These are phyloP conservation scores for Cistogaster globosa DNA, from an alignment of 2,888 invertebrate genomes.

Conservation along the genomic window DNA sequence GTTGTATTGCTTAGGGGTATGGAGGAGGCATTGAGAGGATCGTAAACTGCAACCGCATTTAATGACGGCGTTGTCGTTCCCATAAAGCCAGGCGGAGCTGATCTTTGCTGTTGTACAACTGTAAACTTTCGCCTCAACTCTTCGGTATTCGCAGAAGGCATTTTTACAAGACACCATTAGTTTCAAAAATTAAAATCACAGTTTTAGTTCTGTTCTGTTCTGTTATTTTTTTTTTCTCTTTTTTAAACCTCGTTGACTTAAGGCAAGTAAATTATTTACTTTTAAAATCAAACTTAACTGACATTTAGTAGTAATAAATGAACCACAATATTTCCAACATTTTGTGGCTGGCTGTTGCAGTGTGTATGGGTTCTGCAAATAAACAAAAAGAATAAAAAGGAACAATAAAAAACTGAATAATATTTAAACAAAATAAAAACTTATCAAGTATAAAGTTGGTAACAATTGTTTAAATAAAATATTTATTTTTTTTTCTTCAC, in stretches of 20 bases:
- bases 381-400: conserved; percentile 12
- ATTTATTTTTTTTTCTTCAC: neutral
- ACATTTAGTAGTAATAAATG: too few relatives aligned
- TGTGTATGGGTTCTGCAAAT: conserved; percentile 19
- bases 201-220: neutral
- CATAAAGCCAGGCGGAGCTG: conserved; percentile 78
- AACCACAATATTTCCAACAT: conserved; percentile 10
- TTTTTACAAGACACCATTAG: conserved; percentile 81
- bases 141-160: conserved; percentile 82
- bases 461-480: neutral
- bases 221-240: conserved; percentile 6
- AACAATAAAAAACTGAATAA: neutral
- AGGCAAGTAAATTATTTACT: too few relatives aligned
- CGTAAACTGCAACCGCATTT: conserved; percentile 68
- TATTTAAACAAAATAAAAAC: neutral
- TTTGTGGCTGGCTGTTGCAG: neutral
- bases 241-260: conserved; percentile 6
- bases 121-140: conserved; percentile 83
- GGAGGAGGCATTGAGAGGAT: conserved; percentile 71
- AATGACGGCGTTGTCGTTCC: conserved; percentile 52
- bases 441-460: neutral
- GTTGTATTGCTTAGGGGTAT: conserved; percentile 70
- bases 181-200: conserved; percentile 70
- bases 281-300: too few relatives aligned
- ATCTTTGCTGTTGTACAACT: conserved; percentile 80